A percentile compares a stretch with the other conserved stretches of the same genome.
Conservation (phyloP, 1,140 invertebrate genomes). For the Watersipora subatra region DNA sequence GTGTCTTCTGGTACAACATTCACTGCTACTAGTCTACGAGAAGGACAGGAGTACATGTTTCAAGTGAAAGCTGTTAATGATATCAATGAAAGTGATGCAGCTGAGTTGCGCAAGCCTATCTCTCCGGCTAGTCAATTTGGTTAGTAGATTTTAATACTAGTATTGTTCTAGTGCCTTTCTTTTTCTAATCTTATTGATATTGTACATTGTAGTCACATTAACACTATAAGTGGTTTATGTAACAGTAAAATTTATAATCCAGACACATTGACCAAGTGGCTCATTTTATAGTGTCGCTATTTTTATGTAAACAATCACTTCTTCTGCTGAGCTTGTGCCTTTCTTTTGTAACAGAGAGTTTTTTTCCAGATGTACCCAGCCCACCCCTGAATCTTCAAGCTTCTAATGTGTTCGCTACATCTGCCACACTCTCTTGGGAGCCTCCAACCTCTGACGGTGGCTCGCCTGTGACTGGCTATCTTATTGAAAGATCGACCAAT, state of each 20-base stretch:
- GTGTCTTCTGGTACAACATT: conserved; percentile 9
- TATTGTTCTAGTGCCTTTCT: no score
- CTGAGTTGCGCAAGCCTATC: conserved; percentile 54
- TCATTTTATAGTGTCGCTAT: not conserved
- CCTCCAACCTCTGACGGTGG: conserved; percentile 80
- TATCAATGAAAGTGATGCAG: conserved; percentile 55
- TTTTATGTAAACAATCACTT: no score
- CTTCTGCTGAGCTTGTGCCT: no score
- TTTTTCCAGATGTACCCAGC: no score
- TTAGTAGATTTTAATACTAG: conserved; percentile 43
- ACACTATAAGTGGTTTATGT: no score
- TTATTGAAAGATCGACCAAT: conserved; percentile 82
- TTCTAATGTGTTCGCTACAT: conserved; percentile 81
- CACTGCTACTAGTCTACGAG: conserved; percentile 53
- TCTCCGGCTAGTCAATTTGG: conserved; percentile 87
- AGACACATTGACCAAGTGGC: not conserved
- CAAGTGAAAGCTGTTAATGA: conserved; percentile 76
- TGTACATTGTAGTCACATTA: no score
- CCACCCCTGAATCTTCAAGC: no score
- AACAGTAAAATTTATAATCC: no score
- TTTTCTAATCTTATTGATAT: no score
- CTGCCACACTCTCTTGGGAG: conserved; percentile 83
- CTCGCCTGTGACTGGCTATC: conserved; percentile 71
- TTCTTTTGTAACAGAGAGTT: no score
- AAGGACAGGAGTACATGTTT: conserved; percentile 70